Base-by-base conservation (phyloP, 2,113 vertebrate species). In the Deroptyus accipitrinus region DNA sequence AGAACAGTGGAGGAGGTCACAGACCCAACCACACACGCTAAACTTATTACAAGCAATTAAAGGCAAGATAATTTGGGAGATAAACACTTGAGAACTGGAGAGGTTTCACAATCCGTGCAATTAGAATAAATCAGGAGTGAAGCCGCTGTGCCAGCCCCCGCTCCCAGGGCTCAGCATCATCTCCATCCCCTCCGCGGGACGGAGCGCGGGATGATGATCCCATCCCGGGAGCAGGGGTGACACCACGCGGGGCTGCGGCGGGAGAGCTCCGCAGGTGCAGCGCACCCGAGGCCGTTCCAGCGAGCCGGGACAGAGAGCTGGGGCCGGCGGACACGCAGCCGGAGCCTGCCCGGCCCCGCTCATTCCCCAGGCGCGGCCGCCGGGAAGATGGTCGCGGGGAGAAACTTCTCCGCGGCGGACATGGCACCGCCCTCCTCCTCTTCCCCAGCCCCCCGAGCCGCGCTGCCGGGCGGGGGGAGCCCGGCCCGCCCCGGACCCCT, bases 51-150 rank as follows among this genome's bases (percentile, higher is more conserved):
- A 46, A n/a, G 44, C 79, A 94, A 94, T 95, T 86, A 94, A 94
- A 95, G 62, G 27, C 25, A 25, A 94, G 93, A 94, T 83, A 95
- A 88, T 94, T 87, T 55, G 75, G 55, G 62, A 94, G 94, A 95
- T 91, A 94, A 95, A 90, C 90, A 92, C 91, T 92, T 16, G 81
- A 92, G 92, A 83, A 57, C 41, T 25, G 67, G 66, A 96, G 93
- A 87, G 85, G 62, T 95, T 96, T 91, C 95, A 83, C 92, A 94
- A 84, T 54, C 57, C 14, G 62, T 5, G 37, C 55, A 44, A 86
- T 87, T 51, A 88, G 83, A 69, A 85, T 72, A 86, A 87, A 57
- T 39, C 39, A 70, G 62, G 55, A 93, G 85, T 4, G 61, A 79
- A 79, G 76, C 30, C 7, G 18, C 70, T 1, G 20, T 4, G 62